Conservation (phyloP, 2,797 vertebrate genomes). For the Muscicapa striata region DNA sequence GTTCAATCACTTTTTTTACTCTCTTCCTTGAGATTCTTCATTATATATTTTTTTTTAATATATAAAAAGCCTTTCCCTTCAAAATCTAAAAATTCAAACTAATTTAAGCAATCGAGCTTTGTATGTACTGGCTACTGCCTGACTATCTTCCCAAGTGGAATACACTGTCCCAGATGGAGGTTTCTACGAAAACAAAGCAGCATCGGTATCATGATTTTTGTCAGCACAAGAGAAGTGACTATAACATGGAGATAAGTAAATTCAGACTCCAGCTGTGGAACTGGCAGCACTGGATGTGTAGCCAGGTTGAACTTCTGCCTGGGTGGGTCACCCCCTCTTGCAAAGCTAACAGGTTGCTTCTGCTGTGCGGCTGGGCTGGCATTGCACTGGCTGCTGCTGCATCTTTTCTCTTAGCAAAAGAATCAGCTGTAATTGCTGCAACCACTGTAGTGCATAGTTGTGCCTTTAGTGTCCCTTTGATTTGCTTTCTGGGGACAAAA, state of each 20-base stretch:
- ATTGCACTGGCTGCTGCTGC: not conserved
- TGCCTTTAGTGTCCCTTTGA: not conserved
- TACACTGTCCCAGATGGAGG: not conserved
- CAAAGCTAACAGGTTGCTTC: not conserved
- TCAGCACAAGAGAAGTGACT: not conserved
- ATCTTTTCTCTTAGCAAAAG: not conserved
- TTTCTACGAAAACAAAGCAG: not conserved
- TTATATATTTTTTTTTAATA: not conserved
- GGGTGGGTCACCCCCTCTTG: accelerated
- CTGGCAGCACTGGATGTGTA: not conserved
- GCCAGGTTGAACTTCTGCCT: not conserved
- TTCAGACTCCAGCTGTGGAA: not conserved
- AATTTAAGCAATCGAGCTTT: not conserved
- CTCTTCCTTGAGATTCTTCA: not conserved
- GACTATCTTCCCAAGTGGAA: not conserved
- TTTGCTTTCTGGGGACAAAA: not conserved
- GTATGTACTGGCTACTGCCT: not conserved
- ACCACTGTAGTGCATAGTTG: accelerated
- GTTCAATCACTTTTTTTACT: not conserved
- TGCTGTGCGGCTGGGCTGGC: not conserved
- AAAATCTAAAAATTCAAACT: not conserved
- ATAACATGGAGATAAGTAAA: not conserved
- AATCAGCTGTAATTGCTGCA: not conserved
- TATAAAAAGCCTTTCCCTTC: not conserved
- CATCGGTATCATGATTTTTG: not conserved